phyloP scores from a whole-genome alignment of 2,888 invertebrate genomes.

The Megamerina dolium region DNA sequence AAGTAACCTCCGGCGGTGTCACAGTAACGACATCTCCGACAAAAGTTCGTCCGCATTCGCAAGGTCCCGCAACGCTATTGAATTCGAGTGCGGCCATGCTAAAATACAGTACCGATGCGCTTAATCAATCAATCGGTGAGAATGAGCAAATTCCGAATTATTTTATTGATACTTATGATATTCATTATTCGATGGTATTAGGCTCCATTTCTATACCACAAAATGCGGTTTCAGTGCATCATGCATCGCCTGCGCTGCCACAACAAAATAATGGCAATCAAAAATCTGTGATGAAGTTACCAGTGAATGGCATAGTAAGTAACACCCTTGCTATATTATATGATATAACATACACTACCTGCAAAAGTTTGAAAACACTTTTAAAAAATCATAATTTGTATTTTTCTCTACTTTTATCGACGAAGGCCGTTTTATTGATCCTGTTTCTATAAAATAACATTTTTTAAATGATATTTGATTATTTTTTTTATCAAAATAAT shows the following conservation, averaged over 20 bases:
- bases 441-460: too few relatives aligned
- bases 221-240: slow-evolving; percentile 48
- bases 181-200: too few relatives aligned
- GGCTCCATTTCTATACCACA: slow-evolving; percentile 46
- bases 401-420: too few relatives aligned
- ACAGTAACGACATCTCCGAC: slow-evolving; percentile 59
- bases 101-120: slow-evolving; percentile 46
- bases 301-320: slow-evolving; percentile 42
- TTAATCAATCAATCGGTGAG: slow-evolving; percentile 48
- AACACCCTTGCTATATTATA: background rate
- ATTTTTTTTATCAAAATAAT: too few relatives aligned
- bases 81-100: slow-evolving; percentile 46
- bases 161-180: too few relatives aligned
- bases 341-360: too few relatives aligned
- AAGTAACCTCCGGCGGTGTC: slow-evolving; percentile 52
- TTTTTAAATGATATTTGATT: too few relatives aligned
- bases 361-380: too few relatives aligned
- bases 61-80: slow-evolving; percentile 52
- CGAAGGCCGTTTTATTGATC: too few relatives aligned
- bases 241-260: slow-evolving; percentile 47
- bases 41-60: slow-evolving; percentile 52
- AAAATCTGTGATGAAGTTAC: slow-evolving; percentile 48
- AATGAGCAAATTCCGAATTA: too few relatives aligned
- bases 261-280: slow-evolving; percentile 41
- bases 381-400: too few relatives aligned